These are phyloP conservation scores for Temnopleurus reevesii DNA, from an alignment of 53 echinoderm and acorn worm genomes.

Conservation along the genomic window DNA sequence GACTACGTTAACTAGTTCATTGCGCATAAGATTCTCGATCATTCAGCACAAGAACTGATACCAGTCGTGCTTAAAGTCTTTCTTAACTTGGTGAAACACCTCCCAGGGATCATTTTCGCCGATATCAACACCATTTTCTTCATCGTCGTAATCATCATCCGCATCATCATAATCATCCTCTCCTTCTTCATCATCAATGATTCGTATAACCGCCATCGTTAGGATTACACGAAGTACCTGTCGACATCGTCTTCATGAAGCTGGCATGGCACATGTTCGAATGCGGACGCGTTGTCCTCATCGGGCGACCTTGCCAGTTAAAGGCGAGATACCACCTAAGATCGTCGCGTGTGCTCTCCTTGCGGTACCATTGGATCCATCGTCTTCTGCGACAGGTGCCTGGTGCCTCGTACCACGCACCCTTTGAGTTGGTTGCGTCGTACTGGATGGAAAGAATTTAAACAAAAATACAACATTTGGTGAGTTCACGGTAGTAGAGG, in stretches of 20 bases:
- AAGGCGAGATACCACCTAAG: neutral
- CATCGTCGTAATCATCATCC: neutral
- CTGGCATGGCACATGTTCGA: neutral
- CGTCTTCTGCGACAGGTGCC: neutral
- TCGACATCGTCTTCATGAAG: conserved; percentile 5
- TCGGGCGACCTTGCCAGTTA: neutral
- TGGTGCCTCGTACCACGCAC: conserved; percentile 26
- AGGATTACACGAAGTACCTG: conserved; percentile 4
- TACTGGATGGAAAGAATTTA: neutral
- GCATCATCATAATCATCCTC: neutral
- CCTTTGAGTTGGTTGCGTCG: neutral
- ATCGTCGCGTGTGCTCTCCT: neutral
- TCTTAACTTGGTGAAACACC: too few species aligned
- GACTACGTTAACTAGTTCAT: too few species aligned
- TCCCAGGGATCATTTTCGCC: neutral
- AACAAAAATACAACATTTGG: too few species aligned
- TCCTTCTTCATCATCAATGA: neutral
- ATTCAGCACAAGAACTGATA: too few species aligned
- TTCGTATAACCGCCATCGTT: neutral
- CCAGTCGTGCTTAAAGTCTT: too few species aligned
- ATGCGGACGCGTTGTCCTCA: neutral
- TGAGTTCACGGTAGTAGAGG: too few species aligned
- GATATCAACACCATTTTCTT: neutral
- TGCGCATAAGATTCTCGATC: too few species aligned
- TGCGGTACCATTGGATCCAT: conserved; percentile 13